Base-by-base conservation (phyloP, 2,888 invertebrate genomes). In the Panzeria rudis region DNA sequence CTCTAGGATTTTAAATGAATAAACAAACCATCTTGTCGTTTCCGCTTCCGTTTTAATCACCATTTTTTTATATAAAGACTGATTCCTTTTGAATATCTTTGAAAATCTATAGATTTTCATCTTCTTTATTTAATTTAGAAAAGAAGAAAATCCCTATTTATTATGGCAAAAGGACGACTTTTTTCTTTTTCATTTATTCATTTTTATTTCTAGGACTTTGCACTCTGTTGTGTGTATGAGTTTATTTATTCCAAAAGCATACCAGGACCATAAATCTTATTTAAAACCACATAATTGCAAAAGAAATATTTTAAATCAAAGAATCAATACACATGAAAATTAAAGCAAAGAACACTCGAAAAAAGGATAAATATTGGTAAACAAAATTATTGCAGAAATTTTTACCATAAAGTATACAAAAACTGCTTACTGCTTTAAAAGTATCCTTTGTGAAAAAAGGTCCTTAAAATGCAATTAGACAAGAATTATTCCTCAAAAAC, bases 201-300 rank as follows among this genome's bases (percentile, higher is more conserved):
- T 54, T 64, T 56, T 7, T 64, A 7, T 41, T 32, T 50, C 52
- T 52, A 38, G 35, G 47, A 35, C 11, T 44, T 56, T 11, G 13
- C 5, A 25, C 15, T 44, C 8, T 56, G 47, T 47, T 59, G 29
- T 61, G 20, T 50, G 35, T 47, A 15, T 20, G 20, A n/a, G 38
- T 59, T 79, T 80, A 50, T 73, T 66, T 73, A 80, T 73, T 80
- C 66, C 17, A 59, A 59, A 68, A 69, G 69, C 82, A 38, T 77
- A 71, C 38, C 56, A 71, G 50, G 56, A 64, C 73, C 59, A 85
- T 82, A 85, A 85, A 79, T 85, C 82, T 78, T 82, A 78, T 75
- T 82, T 82, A 85, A 80, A 75, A 85, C 78, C 85, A 54, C 82
- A 82, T 75, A 56, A 78, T 73, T 77, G 68, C 66, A 61, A 62